Percentiles rank a stretch among this genome's conserved stretches.
Conservation (phyloP, 1,140 invertebrate genomes). For the Asobara japonica region DNA sequence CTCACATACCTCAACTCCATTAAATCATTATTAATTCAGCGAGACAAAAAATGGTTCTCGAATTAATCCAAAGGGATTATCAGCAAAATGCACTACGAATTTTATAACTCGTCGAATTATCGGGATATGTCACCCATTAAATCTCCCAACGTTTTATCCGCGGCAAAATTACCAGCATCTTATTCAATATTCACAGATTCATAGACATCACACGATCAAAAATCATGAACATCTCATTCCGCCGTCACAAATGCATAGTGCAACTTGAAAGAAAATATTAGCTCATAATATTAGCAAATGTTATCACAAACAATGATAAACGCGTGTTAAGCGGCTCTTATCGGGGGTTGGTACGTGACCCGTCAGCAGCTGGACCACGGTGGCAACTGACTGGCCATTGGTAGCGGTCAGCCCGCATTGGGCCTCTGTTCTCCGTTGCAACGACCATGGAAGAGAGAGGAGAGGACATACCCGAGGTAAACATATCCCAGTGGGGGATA, state of each 20-base stretch:
- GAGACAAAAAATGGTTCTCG: not conserved
- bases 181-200: not conserved
- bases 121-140: no score
- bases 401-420: constrained; percentile 43
- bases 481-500: not conserved
- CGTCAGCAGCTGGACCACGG: constrained; percentile 49
- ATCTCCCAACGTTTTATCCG: no score
- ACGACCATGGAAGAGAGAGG: not conserved
- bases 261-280: no score
- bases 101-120: no score
- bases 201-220: no score
- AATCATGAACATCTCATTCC: no score
- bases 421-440: constrained; percentile 41
- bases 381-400: constrained; percentile 49
- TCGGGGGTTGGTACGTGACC: constrained; percentile 22
- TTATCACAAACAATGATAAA: not conserved
- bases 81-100: no score
- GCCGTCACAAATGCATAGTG: no score
- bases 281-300: no score
- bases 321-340: not conserved
- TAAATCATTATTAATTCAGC: not conserved
- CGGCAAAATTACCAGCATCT: no score
- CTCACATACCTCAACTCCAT: not conserved
- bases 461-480: constrained; percentile 1
- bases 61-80: no score